These are phyloP conservation scores for Anarsia innoxiella DNA, from an alignment of 2,888 invertebrate species.

Conservation along the genomic window DNA sequence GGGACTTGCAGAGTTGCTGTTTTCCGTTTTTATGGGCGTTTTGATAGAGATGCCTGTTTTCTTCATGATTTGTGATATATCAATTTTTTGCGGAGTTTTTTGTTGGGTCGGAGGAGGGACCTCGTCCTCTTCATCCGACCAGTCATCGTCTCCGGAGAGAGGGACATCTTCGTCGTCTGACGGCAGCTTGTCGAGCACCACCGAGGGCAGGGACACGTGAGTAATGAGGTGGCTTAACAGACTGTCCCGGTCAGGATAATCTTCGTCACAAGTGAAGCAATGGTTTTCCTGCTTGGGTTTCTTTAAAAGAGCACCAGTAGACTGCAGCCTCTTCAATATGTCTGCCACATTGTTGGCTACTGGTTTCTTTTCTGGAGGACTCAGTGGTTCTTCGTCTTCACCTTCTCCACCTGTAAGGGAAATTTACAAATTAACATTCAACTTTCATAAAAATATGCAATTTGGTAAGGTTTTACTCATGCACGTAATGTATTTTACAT, in stretches of 20 bases:
- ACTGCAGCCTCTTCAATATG: constrained; percentile 52
- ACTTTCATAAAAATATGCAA: no score
- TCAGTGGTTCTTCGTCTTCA: constrained; percentile 32
- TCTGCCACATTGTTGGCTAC: constrained; percentile 41
- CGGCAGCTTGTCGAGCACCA: constrained; percentile 65
- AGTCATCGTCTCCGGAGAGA: constrained; percentile 59
- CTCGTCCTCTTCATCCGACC: constrained; percentile 61
- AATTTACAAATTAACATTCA: background rate
- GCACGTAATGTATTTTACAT: no score
- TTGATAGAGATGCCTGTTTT: constrained; percentile 56
- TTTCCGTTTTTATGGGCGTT: constrained; percentile 36
- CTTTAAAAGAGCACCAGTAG: constrained; percentile 49
- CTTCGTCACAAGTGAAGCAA: constrained; percentile 71
- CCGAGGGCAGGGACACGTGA: constrained; percentile 72
- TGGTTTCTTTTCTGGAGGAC: constrained; percentile 19
- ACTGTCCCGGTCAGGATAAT: constrained; percentile 59
- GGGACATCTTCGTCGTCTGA: constrained; percentile 68
- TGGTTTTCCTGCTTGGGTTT: constrained; percentile 55
- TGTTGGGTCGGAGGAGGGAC: constrained; percentile 25
- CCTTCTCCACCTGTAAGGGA: constrained; percentile 27
- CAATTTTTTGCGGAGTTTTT: constrained; percentile 57
- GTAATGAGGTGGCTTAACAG: constrained; percentile 70
- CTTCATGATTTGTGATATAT: constrained; percentile 56
- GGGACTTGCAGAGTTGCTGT: constrained; percentile 27
- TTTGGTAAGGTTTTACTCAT: no score